Conservation (phyloP, 2,888 invertebrate species). For the Uloborus plumipes region DNA sequence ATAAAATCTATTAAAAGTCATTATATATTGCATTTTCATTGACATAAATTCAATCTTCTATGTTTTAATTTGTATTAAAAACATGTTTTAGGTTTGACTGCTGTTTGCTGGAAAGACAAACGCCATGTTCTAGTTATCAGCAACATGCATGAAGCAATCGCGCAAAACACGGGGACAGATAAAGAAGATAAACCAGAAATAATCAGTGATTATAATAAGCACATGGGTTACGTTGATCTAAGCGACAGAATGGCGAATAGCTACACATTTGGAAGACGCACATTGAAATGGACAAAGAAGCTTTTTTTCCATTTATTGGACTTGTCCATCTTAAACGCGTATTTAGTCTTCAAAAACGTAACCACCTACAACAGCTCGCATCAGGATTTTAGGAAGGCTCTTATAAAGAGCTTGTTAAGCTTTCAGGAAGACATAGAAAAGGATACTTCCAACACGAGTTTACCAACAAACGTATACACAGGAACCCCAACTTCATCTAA, state of each 20-base stretch:
- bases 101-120: constrained; percentile 22
- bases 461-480: neutral
- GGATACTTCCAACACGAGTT: neutral
- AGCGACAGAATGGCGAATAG: constrained; percentile 34
- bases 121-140: constrained; percentile 2
- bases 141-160: constrained; percentile 8
- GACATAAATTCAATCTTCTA: too few relatives aligned
- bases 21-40: too few relatives aligned
- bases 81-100: neutral
- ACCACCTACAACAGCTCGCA: neutral
- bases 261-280: constrained; percentile 7
- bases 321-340: constrained; percentile 4
- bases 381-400: too few relatives aligned
- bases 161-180: neutral
- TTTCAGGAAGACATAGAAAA: neutral
- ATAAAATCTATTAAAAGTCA: too few relatives aligned
- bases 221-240: constrained; percentile 25
- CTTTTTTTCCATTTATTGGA: constrained; percentile 23
- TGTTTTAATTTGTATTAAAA: neutral
- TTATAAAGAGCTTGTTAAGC: neutral
- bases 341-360: neutral
- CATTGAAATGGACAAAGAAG: constrained; percentile 35
- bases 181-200: constrained; percentile 9
- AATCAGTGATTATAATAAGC: constrained; percentile 8
- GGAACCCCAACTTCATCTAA: neutral